Base-by-base conservation (phyloP, 2,888 invertebrate species). In the Cantharis rufa region DNA sequence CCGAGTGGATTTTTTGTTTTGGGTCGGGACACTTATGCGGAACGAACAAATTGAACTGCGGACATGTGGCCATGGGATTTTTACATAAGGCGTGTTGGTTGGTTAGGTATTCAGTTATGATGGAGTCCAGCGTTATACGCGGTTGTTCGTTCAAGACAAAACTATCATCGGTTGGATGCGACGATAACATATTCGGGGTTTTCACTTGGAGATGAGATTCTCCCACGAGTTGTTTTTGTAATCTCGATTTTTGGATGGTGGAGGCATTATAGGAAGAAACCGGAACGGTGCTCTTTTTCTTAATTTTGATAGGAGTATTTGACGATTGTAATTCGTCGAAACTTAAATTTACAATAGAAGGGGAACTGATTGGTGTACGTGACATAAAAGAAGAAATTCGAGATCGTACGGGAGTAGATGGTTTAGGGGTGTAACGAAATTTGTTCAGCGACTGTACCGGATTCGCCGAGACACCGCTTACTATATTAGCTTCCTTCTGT, bases 71-170 rank as follows among this genome's bases (percentile, higher is more conserved):
- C 90, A 99, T 97, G 0, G 99, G 99, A 89, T 98, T 97, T 89
- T 96, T 96, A 90, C 99, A 99, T 9, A 97, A 90, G n/a, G 98
- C 95, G 89, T 99, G 99, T 88, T 99, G 99, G 89, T 98, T 97
- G 83, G 97, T 95, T 72, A 99, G 91, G 89, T 98, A 99, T 88
- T 98, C 98, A 0, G 96, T 98, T 80, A 99, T 96, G 84, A 99
- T 98, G 64, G 95, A 94, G 87, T 97, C 96, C 21, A 99, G 89
- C 0, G 95, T 94, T 74, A 94, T 92, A 9, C 91, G 86, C 9
- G 88, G 88, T 70, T 83, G 84, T 71, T 86, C 85, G 68, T 87
- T 88, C 1, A 80, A 69, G 9, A 80, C 75, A 10, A 81, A 71
- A 5, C 71, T 62, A 1, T 86, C 85, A 5, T 84, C 84, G 9